A percentile compares a stretch with the other conserved stretches of the same genome.
phyloP scores from a whole-genome alignment of 1,140 invertebrate genomes.

The Helicoverpa armigera region DNA sequence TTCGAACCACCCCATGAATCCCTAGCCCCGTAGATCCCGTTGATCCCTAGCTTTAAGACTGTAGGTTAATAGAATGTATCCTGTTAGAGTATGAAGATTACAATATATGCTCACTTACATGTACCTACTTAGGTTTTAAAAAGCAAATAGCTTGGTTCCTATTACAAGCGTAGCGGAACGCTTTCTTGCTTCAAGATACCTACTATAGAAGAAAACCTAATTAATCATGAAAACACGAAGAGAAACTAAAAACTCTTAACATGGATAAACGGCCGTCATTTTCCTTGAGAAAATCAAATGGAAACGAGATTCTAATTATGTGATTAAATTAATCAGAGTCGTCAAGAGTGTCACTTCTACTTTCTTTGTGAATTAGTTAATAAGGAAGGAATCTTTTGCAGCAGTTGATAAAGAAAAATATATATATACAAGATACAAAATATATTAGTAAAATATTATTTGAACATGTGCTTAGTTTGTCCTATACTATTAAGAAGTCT shows the following conservation, averaged over 20 bases:
- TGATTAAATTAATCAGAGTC: constrained; percentile 1
- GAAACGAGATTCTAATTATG: constrained; percentile 14
- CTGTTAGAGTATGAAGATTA: too few species aligned
- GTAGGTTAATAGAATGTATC: too few species aligned
- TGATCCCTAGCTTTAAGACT: too few species aligned
- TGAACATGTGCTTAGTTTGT: too few species aligned
- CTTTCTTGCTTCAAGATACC: constrained; percentile 15
- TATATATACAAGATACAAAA: too few species aligned
- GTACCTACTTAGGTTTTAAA: too few species aligned
- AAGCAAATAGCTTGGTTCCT: constrained; percentile 1
- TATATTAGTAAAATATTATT: too few species aligned
- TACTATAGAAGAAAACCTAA: constrained; percentile 20
- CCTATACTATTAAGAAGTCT: too few species aligned
- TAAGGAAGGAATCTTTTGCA: background rate
- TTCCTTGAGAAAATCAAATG: constrained; percentile 35
- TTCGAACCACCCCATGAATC: too few species aligned
- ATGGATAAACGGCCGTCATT: constrained; percentile 22
- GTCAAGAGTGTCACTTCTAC: constrained; percentile 2
- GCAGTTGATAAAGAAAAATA: background rate
- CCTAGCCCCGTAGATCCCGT: too few species aligned
- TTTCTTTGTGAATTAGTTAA: background rate
- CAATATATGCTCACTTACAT: too few species aligned
- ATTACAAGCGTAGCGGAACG: constrained; percentile 15
- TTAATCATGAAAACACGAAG: constrained; percentile 20
- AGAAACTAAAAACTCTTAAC: constrained; percentile 42